Percentiles rank a stretch among this genome's conserved stretches.
Evolutionary conservation across 2,888 invertebrate genomes (phyloP).

Genomic region (Cremastobaeus sp.): DNA sequence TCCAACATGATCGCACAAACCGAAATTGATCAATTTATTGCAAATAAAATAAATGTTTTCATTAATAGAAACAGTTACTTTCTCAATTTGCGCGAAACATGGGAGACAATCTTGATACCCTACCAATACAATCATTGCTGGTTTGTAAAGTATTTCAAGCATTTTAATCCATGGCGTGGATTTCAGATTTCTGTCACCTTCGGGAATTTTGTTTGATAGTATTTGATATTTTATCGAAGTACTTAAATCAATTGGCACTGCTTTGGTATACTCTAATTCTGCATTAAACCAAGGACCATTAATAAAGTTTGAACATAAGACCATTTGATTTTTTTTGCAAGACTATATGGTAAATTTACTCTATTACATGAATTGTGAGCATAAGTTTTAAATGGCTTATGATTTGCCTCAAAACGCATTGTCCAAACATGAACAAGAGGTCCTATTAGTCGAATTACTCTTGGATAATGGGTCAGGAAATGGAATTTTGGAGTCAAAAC

Average conservation of each 20-base stretch:
- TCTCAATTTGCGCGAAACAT: conserved; percentile 1
- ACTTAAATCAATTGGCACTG: not conserved
- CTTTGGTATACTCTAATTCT: conserved; percentile 5
- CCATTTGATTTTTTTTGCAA: conserved; percentile 27
- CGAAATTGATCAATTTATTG: not conserved
- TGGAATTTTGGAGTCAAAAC: conserved; percentile 16
- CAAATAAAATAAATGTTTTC: conserved; percentile 9
- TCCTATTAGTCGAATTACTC: conserved; percentile 11
- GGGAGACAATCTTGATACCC: conserved; percentile 3
- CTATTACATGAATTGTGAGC: conserved; percentile 13
- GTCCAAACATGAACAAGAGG: conserved; percentile 16
- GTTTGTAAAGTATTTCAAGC: conserved; percentile 1
- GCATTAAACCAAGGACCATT: not conserved
- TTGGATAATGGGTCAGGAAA: conserved; percentile 12
- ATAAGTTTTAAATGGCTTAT: conserved; percentile 6
- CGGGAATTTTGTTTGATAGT: not conserved
- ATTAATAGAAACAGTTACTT: not conserved
- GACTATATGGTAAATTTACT: conserved; percentile 10
- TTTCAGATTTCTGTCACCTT: not conserved
- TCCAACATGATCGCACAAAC: conserved; percentile 5
- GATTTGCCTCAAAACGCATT: conserved; percentile 30
- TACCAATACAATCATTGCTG: not conserved
- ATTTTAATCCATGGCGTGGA: not conserved
- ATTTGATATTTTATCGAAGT: not conserved
- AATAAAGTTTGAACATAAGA: too few species aligned